Conservation (phyloP, 2,797 vertebrate species). For the Hybognathus amarus region DNA sequence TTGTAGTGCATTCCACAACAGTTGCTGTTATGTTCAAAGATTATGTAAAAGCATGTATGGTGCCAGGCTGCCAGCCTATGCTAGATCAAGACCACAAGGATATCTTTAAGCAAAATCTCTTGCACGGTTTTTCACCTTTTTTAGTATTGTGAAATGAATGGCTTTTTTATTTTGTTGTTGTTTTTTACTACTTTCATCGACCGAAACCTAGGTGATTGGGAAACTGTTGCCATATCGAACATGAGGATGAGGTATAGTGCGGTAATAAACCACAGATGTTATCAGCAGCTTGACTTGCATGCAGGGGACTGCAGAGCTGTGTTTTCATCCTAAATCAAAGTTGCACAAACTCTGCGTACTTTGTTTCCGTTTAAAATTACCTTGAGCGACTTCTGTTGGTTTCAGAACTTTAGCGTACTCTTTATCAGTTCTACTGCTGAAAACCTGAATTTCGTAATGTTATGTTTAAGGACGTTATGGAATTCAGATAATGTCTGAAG, state of each 20-base stretch:
- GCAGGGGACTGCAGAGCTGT: conserved; percentile 37
- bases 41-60: background rate
- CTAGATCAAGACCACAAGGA: background rate
- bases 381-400: background rate
- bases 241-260: conserved; percentile 20
- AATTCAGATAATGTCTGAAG: no score
- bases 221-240: conserved; percentile 17
- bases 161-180: background rate
- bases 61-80: background rate
- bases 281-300: background rate
- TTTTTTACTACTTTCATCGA: conserved; percentile 22
- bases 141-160: background rate
- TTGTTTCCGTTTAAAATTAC: background rate
- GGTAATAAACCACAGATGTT: conserved; percentile 44
- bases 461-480: no score
- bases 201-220: conserved; percentile 14
- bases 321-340: conserved; percentile 17
- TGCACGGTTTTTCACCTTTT: background rate
- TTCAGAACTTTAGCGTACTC: no score
- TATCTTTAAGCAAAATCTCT: background rate
- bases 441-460: no score
- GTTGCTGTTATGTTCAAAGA: conserved; percentile 4
- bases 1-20: background rate
- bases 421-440: no score
- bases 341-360: background rate